Evolutionary conservation across 2,113 vertebrate species (phyloP).

Genomic region (Trematocara stigmaticum): DNA sequence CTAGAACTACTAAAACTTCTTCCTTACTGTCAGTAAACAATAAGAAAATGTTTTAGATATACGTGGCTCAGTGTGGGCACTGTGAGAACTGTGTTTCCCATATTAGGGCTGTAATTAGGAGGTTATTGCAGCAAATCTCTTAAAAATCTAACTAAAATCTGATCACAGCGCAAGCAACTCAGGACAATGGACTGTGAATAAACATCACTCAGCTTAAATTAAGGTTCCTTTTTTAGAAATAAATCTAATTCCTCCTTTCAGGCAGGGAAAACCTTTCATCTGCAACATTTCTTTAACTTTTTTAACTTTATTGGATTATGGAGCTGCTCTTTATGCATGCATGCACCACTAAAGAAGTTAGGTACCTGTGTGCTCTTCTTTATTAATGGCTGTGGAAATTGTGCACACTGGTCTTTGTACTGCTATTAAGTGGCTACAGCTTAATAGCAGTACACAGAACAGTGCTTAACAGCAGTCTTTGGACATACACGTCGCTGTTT

Average conservation of each 20-base stretch:
- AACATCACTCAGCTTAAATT: neutral
- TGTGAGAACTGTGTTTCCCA: neutral
- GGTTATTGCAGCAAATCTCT: neutral
- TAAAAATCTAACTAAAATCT: fast-evolving
- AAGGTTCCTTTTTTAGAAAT: neutral
- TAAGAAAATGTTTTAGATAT: neutral
- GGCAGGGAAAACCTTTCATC: neutral
- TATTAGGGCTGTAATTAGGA: neutral
- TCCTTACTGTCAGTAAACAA: neutral
- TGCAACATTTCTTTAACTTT: neutral
- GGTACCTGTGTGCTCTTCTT: neutral
- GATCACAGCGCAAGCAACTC: neutral
- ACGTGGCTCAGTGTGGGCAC: neutral
- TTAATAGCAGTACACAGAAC: neutral
- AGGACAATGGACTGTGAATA: neutral
- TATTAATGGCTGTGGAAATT: neutral
- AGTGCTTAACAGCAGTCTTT: neutral
- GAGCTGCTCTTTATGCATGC: neutral
- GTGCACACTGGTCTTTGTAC: fast-evolving
- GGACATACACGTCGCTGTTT: neutral
- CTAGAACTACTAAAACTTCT: neutral
- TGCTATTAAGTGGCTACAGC: neutral
- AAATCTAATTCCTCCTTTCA: neutral
- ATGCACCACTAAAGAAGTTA: neutral
- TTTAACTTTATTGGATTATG: neutral